Evolutionary conservation across 2,113 vertebrate species (phyloP), one percentile per base, ranked within the genome.

Genomic region (Speoplatyrhinus poulsoni): DNA sequence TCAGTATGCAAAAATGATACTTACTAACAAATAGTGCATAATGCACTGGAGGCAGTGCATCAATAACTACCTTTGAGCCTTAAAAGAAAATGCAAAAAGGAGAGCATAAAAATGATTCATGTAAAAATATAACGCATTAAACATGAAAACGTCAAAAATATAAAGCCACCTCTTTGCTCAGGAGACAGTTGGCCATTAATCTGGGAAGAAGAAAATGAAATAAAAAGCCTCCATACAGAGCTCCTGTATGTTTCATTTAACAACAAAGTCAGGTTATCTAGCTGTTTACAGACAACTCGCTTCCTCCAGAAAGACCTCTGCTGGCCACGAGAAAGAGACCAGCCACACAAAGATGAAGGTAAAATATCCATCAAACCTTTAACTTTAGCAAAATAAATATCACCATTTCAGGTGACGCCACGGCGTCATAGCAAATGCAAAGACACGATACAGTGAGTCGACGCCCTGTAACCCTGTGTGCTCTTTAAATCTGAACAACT

Each of bases 1-100:
- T 97, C 96, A 96, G 95, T 95, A 97, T 96, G 97, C 95, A 97
- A 98, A 99, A 97, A 95, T 93, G 95, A 93, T 91, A 94, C 96
- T 97, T 97, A 96, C 96, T 94, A 96, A 95, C 95, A 96, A 97
- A 97, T 96, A 97, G 96, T 96, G 95, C 96, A 98, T 98, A 96
- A 98, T 98, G 95, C 95, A 96, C 95, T 87, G 61, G 88, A 89
- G 93, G 93, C 93, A 93, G 94, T 90, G 93, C 96, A 98, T 95
- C 95, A 96, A 96, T 93, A 94, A 93, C 94, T 87, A 82, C 92
- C 94, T 91, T 95, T 95, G 94, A 95, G 95, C 95, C 93, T 95
- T 94, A 96, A 95, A 95, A 94, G 93, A 94, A 96, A 94, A 95
- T 92, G 93, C 85, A 91, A 91, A 92, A 92, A 92, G 89, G 72